These are phyloP conservation scores for Philhelius pedissequus DNA, from an alignment of 2,888 invertebrate genomes.

Conservation along the genomic window DNA sequence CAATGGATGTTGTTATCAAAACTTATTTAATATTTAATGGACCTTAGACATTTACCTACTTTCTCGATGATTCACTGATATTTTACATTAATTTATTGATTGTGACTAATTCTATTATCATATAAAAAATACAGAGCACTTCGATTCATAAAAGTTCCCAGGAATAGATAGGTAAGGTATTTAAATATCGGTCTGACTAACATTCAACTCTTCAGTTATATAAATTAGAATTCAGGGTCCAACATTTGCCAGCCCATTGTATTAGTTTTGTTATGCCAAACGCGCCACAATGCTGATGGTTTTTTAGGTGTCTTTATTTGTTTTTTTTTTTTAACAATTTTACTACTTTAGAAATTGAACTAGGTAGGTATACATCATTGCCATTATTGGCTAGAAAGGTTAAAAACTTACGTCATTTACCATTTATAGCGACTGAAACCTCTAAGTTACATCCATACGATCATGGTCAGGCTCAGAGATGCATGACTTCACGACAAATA, in stretches of 20 bases:
- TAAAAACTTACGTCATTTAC: constrained; percentile 51
- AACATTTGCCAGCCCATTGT: constrained; percentile 7
- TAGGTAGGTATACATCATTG: too few species aligned
- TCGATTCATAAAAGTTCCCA: neutral
- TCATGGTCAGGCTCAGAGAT: constrained; percentile 48
- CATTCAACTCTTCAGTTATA: constrained; percentile 10
- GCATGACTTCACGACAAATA: constrained; percentile 46
- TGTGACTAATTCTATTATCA: neutral
- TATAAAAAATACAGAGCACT: neutral
- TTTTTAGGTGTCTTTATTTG: neutral
- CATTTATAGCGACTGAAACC: neutral
- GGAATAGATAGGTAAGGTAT: neutral
- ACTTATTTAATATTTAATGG: neutral
- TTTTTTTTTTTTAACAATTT: neutral
- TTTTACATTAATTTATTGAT: neutral
- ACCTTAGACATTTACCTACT: neutral
- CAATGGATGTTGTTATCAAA: neutral
- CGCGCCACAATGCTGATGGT: constrained; percentile 10
- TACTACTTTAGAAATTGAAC: constrained; percentile 7
- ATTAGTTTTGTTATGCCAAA: neutral
- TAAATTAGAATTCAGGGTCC: constrained; percentile 23
- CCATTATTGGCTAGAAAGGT: neutral
- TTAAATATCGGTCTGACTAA: neutral
- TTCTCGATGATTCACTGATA: neutral
- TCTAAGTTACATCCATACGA: neutral